Conservation (phyloP, 2,113 vertebrate genomes). For the Dissostichus mawsoni region DNA sequence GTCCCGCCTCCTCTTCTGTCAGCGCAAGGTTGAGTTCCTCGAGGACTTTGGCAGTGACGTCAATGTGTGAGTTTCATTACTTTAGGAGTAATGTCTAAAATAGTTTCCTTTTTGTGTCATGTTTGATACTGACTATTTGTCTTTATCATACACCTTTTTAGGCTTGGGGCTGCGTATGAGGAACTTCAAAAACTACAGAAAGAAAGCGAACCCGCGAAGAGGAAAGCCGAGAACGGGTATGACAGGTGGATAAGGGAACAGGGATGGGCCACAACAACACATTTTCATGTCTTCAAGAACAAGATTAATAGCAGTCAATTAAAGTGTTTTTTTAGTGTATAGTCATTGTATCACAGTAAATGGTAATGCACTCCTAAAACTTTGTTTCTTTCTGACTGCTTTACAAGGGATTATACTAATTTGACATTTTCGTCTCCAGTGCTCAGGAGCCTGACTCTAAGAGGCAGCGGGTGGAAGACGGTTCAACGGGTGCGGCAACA, state of each 20-base stretch:
- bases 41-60: conserved; percentile 98
- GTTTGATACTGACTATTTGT: background rate
- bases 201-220: conserved; percentile 92
- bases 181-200: conserved; percentile 93
- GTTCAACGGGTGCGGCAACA: conserved; percentile 73
- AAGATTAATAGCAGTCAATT: background rate
- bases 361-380: too few species aligned
- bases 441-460: conserved; percentile 92
- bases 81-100: background rate
- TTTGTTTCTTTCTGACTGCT: background rate
- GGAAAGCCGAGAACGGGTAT: conserved; percentile 95
- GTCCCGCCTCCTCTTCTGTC: conserved; percentile 93
- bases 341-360: too few species aligned
- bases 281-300: background rate
- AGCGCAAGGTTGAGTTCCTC: conserved; percentile 97
- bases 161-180: conserved; percentile 92
- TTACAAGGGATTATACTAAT: conserved; percentile 9
- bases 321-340: background rate
- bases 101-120: background rate
- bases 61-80: conserved; percentile 87
- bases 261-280: conserved; percentile 24
- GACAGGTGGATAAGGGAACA: conserved; percentile 54
- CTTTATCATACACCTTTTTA: conserved; percentile 56
- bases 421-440: conserved; percentile 47
- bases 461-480: conserved; percentile 91